Conservation (phyloP, 2,888 invertebrate genomes). For the Acanthoscelides obtectus region DNA sequence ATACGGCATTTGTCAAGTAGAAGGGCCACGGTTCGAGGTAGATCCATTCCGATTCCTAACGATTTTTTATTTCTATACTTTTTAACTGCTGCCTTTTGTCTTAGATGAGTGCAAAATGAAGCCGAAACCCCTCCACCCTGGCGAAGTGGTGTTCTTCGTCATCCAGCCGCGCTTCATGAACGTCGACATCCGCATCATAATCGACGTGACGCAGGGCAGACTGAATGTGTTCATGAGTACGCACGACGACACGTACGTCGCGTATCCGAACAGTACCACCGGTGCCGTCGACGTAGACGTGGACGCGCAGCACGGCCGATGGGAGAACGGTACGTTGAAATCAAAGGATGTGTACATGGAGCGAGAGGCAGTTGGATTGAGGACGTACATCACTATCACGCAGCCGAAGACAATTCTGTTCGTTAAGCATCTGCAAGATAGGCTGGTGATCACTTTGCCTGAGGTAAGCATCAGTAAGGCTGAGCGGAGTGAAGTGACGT, state of each 20-base stretch:
- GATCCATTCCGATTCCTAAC: no score
- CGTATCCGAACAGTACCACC: conserved; percentile 69
- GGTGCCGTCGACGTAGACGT: conserved; percentile 72
- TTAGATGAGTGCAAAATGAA: conserved; percentile 83
- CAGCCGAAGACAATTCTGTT: conserved; percentile 74
- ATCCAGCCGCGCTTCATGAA: conserved; percentile 95
- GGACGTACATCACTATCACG: conserved; percentile 81
- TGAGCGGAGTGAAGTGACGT: no score
- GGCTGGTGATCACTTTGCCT: conserved; percentile 85
- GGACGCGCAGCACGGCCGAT: conserved; percentile 56
- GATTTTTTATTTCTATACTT: no score
- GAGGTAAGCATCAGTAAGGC: conserved; percentile 55
- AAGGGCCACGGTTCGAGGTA: no score
- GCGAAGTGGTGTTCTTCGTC: conserved; percentile 89
- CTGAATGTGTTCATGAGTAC: conserved; percentile 89
- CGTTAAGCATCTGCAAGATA: conserved; percentile 75
- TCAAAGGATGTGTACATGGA: conserved; percentile 51
- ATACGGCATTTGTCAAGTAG: no score
- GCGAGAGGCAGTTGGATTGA: conserved; percentile 65
- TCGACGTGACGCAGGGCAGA: conserved; percentile 88
- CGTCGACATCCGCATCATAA: conserved; percentile 89
- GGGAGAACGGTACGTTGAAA: conserved; percentile 42
- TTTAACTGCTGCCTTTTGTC: conserved; percentile 11
- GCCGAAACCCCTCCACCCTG: conserved; percentile 76
- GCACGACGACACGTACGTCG: conserved; percentile 86